Percentiles rank a stretch among this genome's conserved stretches.
phyloP scores from a whole-genome alignment of 92 coral and sea anemone species.

The Paragorgia papillata region DNA sequence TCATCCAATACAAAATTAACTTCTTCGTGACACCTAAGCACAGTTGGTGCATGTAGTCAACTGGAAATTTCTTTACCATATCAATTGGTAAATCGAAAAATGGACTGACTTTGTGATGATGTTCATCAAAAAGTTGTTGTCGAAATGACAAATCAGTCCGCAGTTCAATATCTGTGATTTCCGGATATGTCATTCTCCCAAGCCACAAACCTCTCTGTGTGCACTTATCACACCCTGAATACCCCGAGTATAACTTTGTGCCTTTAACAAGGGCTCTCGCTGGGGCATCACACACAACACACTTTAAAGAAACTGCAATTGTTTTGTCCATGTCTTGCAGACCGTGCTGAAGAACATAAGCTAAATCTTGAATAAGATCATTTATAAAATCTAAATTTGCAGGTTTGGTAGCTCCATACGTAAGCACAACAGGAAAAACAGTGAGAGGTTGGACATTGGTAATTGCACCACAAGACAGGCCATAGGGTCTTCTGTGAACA shows the following conservation, averaged over 20 bases:
- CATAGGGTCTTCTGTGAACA: slow-evolving; percentile 14
- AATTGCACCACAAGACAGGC: slow-evolving; percentile 33
- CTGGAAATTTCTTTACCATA: slow-evolving; percentile 16
- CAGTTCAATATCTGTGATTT: no score
- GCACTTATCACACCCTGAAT: slow-evolving; percentile 20
- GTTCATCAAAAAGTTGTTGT: slow-evolving; percentile 19
- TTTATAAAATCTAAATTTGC: slow-evolving; percentile 10
- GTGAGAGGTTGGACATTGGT: slow-evolving; percentile 16
- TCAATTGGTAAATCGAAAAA: slow-evolving; percentile 16
- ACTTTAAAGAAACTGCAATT: slow-evolving; percentile 13
- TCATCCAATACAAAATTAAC: no score
- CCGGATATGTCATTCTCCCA: no score
- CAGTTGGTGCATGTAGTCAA: slow-evolving; percentile 20
- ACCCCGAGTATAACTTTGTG: slow-evolving; percentile 26
- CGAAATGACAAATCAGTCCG: no score
- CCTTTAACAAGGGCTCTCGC: slow-evolving; percentile 20
- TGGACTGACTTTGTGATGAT: slow-evolving; percentile 21
- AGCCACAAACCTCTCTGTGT: slow-evolving; percentile 1
- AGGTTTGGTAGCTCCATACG: slow-evolving; percentile 17
- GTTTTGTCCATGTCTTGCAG: slow-evolving; percentile 17
- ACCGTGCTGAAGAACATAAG: slow-evolving; percentile 10
- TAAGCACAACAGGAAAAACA: slow-evolving; percentile 26
- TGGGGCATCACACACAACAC: slow-evolving; percentile 20
- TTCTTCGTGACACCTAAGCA: slow-evolving; percentile 10
- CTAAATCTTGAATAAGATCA: slow-evolving; percentile 9